phyloP scores from a whole-genome alignment of 2,797 vertebrate genomes.

The Pseudopleuronectes americanus region DNA sequence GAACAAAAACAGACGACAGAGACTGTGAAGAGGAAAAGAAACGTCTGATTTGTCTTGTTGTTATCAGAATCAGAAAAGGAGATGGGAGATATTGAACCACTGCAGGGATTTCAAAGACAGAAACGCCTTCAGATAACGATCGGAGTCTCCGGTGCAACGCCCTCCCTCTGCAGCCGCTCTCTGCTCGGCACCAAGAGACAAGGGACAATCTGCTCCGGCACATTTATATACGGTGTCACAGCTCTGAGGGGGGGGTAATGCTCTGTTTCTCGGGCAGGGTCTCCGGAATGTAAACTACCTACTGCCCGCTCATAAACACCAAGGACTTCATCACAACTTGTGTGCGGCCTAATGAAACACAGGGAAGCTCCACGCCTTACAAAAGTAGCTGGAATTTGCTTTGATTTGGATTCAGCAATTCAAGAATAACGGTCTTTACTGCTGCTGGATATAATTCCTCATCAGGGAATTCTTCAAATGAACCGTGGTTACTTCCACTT shows the following conservation, averaged over 20 bases:
- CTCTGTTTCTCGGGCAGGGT: constrained; percentile 41
- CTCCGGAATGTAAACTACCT: constrained; percentile 64
- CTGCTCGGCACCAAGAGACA: constrained; percentile 31
- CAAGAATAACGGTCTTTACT: constrained; percentile 13
- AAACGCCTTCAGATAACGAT: constrained; percentile 63
- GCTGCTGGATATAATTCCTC: constrained; percentile 32
- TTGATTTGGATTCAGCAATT: constrained; percentile 11
- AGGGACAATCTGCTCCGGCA: constrained; percentile 15
- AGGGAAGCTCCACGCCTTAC: not conserved
- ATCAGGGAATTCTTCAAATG: constrained; percentile 9
- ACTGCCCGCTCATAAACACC: constrained; percentile 51
- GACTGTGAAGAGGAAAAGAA: not conserved
- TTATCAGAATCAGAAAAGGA: not conserved
- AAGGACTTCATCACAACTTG: constrained; percentile 5
- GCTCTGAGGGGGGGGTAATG: constrained; percentile 15
- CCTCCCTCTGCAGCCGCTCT: constrained; percentile 38
- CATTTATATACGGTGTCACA: constrained; percentile 1
- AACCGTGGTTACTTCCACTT: constrained; percentile 3
- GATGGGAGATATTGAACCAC: constrained; percentile 10
- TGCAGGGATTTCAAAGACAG: constrained; percentile 54
- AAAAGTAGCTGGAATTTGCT: constrained; percentile 4
- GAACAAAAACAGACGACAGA: constrained; percentile 9
- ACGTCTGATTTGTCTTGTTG: no score
- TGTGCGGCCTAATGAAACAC: constrained; percentile 21
- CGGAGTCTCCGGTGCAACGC: constrained; percentile 14